These are phyloP conservation scores for Adelges cooleyi DNA, from an alignment of 1,140 invertebrate species.

Conservation along the genomic window DNA sequence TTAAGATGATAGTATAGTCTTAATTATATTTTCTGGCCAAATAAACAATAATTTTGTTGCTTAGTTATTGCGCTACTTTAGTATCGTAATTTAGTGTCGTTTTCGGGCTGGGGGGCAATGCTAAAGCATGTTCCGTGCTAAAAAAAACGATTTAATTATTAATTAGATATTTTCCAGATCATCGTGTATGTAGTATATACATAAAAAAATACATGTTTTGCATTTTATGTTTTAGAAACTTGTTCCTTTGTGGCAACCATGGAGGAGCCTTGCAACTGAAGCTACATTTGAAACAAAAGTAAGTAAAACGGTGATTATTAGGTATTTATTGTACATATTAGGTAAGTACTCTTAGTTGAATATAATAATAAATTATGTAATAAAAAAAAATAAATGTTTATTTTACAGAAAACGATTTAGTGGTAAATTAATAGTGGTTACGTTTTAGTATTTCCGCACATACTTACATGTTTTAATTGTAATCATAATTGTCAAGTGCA, in stretches of 20 bases:
- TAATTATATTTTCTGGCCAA: too few species aligned
- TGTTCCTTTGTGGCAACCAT: not conserved
- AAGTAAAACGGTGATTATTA: constrained; percentile 31
- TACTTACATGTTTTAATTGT: too few species aligned
- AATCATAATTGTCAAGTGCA: too few species aligned
- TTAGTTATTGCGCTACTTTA: too few species aligned
- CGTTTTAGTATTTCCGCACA: too few species aligned
- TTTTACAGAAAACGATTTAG: not conserved
- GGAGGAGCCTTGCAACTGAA: constrained; percentile 44
- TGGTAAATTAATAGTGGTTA: not conserved
- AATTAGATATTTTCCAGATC: not conserved
- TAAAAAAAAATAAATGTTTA: not conserved
- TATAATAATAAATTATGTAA: too few species aligned
- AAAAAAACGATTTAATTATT: not conserved
- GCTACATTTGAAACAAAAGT: constrained; percentile 61
- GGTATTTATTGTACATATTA: not conserved
- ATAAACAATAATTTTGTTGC: too few species aligned
- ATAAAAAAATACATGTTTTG: not conserved
- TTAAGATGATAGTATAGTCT: too few species aligned
- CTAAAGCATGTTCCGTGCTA: too few species aligned
- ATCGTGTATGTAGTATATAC: not conserved
- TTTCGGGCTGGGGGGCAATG: too few species aligned
- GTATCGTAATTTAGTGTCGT: too few species aligned
- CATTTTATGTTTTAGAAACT: constrained; percentile 1
- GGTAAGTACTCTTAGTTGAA: too few species aligned